These are phyloP conservation scores for Parochlus steinenii DNA, from an alignment of 2,888 invertebrate genomes.

Conservation along the genomic window DNA sequence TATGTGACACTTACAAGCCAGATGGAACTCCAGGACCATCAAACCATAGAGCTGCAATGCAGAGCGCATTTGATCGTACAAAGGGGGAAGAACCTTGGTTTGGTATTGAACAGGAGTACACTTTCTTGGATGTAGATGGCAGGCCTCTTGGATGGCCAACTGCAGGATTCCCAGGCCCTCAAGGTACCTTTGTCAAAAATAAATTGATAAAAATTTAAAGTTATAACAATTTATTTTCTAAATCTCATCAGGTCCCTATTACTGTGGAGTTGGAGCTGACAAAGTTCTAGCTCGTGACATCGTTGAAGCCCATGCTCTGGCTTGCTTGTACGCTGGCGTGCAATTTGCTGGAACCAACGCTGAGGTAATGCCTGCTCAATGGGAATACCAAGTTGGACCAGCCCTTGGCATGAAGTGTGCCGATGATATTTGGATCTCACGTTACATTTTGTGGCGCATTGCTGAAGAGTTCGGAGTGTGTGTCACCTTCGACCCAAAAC, in stretches of 20 bases:
- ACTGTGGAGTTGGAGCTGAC: slow-evolving; percentile 67
- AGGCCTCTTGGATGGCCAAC: slow-evolving; percentile 60
- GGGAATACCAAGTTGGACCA: slow-evolving; percentile 50
- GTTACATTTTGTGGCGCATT: slow-evolving; percentile 39
- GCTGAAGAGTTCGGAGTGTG: slow-evolving; percentile 42
- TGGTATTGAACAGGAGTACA: slow-evolving; percentile 53
- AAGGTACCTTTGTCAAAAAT: too few species aligned
- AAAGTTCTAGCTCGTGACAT: slow-evolving; percentile 64
- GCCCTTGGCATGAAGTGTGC: slow-evolving; percentile 40
- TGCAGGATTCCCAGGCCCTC: slow-evolving; percentile 27
- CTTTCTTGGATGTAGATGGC: slow-evolving; percentile 36
- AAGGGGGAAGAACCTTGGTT: slow-evolving; percentile 52
- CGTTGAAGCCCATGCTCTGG: slow-evolving; percentile 54
- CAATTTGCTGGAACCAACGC: slow-evolving; percentile 63
- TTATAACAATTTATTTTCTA: slow-evolving; percentile 48
- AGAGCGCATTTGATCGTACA: slow-evolving; percentile 37
- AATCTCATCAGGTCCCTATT: slow-evolving; percentile 60
- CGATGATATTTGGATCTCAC: slow-evolving; percentile 43
- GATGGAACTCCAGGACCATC: slow-evolving; percentile 32
- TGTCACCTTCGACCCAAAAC: slow-evolving; percentile 41
- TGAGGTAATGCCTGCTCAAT: slow-evolving; percentile 69
- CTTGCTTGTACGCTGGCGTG: slow-evolving; percentile 62
- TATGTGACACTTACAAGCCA: slow-evolving; percentile 58
- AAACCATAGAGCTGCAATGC: slow-evolving; percentile 33
- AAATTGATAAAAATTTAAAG: too few species aligned